A percentile compares a stretch with the other conserved stretches of the same genome.
Evolutionary conservation across 2,113 vertebrate genomes (phyloP).

Genomic region (Actenoides hombroni): DNA sequence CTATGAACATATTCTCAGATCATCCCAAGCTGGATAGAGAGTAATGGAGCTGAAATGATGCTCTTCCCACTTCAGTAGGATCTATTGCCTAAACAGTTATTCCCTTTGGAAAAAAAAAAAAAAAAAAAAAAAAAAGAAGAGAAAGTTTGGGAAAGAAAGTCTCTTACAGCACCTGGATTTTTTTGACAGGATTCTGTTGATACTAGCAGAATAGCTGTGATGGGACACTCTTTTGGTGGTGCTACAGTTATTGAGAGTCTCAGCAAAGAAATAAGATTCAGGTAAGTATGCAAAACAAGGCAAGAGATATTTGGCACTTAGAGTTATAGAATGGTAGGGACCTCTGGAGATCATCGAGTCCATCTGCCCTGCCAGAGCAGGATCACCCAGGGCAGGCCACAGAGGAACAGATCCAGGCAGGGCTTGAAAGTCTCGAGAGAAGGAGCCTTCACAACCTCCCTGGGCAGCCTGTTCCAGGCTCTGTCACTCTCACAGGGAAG

Average conservation of each 20-base stretch:
- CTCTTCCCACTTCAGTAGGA: neutral
- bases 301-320: neutral
- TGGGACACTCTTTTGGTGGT: slow-evolving; percentile 96
- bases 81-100: neutral
- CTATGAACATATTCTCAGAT: neutral
- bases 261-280: slow-evolving; percentile 88
- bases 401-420: too few relatives aligned
- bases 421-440: too few relatives aligned
- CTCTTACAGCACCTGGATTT: slow-evolving; percentile 47
- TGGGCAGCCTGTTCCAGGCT: too few relatives aligned
- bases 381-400: too few relatives aligned
- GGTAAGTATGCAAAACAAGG: slow-evolving; percentile 76
- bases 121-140: neutral
- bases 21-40: neutral
- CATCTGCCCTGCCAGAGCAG: too few relatives aligned
- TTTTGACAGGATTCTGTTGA: slow-evolving; percentile 86
- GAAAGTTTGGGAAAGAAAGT: neutral
- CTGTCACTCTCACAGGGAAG: too few relatives aligned
- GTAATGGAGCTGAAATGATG: neutral
- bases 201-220: slow-evolving; percentile 80
- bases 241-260: slow-evolving; percentile 89
- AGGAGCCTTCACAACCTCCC: too few relatives aligned
- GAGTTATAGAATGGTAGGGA: too few relatives aligned
- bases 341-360: too few relatives aligned
- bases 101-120: neutral